Percentiles rank a stretch among this genome's conserved stretches.
Evolutionary conservation across 1,140 invertebrate genomes (phyloP).

Genomic region (Heliconius melpomene): DNA sequence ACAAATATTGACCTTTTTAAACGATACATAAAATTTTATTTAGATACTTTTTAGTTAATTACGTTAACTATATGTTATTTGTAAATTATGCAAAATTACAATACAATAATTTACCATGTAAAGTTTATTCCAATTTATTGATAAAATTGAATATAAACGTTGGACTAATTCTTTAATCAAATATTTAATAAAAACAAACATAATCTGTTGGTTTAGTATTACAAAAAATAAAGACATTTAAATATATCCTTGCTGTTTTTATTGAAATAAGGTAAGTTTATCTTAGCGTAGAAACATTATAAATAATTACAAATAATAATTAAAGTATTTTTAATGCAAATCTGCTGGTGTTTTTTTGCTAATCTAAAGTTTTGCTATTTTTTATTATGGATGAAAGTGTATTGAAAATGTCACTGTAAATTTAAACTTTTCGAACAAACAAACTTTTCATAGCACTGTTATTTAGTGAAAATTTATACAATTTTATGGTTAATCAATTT

Average conservation of each 20-base stretch:
- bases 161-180: neutral
- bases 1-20: neutral
- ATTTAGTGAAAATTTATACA: too few relatives aligned
- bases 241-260: neutral
- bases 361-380: too few relatives aligned
- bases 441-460: too few relatives aligned
- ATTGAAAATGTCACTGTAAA: too few relatives aligned
- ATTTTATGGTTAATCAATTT: too few relatives aligned
- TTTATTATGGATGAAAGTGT: too few relatives aligned
- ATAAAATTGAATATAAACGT: neutral
- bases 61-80: neutral
- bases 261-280: neutral
- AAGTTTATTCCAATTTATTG: neutral
- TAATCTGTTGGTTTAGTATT: neutral
- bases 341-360: too few relatives aligned
- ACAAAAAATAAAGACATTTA: neutral
- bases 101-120: neutral
- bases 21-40: neutral
- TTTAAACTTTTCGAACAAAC: too few relatives aligned
- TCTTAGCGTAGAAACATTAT: neutral
- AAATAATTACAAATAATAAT: neutral
- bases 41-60: neutral
- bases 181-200: neutral
- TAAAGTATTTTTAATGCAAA: neutral
- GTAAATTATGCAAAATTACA: neutral